Percentiles rank a stretch among this genome's conserved stretches.
phyloP scores from a whole-genome alignment of 2,797 vertebrate species.

The Lateolabrax maculatus region DNA sequence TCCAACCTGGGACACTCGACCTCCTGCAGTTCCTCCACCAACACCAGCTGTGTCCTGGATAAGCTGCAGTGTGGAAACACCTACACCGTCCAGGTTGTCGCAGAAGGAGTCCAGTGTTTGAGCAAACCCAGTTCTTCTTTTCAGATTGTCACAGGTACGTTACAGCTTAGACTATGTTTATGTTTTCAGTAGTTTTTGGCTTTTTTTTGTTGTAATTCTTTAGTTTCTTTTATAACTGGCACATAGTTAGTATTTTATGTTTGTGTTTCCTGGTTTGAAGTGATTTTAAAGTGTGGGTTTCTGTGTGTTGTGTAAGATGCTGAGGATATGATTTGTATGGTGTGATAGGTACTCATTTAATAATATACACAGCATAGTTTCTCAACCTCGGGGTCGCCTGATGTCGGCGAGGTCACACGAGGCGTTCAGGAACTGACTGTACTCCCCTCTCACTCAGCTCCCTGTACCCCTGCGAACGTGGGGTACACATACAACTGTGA shows the following conservation, averaged over 20 bases:
- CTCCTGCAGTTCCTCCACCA: conserved; percentile 70
- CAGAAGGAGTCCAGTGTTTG: conserved; percentile 73
- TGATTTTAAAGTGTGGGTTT: neutral
- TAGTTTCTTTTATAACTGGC: no score
- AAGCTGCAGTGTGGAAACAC: conserved; percentile 79
- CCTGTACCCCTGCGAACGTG: conserved; percentile 80
- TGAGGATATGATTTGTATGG: neutral
- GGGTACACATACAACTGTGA: conserved; percentile 71
- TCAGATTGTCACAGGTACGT: conserved; percentile 77
- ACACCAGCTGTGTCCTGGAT: conserved; percentile 74
- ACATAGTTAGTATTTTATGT: neutral
- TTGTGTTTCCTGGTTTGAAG: neutral
- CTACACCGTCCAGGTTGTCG: conserved; percentile 67
- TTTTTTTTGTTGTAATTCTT: neutral
- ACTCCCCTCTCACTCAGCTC: conserved; percentile 62
- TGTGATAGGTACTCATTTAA: neutral
- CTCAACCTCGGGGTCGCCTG: neutral
- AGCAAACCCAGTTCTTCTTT: conserved; percentile 73
- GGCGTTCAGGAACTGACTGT: neutral
- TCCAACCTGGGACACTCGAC: conserved; percentile 63
- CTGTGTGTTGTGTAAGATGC: neutral
- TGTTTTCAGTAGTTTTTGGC: neutral
- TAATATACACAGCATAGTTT: neutral
- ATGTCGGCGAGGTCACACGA: neutral
- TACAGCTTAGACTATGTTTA: neutral